Conservation (phyloP, 2,797 vertebrate species). For the Catharus ustulatus region DNA sequence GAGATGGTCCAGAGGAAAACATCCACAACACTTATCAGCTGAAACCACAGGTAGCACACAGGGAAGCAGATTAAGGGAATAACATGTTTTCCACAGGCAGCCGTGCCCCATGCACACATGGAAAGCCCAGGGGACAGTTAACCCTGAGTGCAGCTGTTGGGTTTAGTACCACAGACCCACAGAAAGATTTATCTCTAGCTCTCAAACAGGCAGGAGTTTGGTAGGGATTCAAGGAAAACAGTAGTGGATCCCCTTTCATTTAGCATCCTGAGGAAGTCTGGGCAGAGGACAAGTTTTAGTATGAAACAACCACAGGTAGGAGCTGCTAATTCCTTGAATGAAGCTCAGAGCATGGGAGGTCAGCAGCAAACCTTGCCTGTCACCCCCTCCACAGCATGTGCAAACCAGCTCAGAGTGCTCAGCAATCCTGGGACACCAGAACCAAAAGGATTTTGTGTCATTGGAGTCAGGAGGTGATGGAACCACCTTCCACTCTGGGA, state of each 20-base stretch:
- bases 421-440: not conserved
- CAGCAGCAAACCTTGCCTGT: not conserved
- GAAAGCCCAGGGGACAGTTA: constrained; percentile 30
- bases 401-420: not conserved
- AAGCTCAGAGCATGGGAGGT: not conserved
- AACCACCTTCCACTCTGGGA: not conserved
- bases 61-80: constrained; percentile 16
- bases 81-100: not conserved
- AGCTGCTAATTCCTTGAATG: not conserved
- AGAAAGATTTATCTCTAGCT: constrained; percentile 21
- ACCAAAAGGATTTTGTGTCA: not conserved
- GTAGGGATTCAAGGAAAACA: constrained; percentile 40
- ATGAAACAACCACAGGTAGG: not conserved
- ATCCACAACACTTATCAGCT: constrained; percentile 11
- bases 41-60: constrained; percentile 20
- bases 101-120: not conserved
- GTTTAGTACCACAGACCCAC: constrained; percentile 5
- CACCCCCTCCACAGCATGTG: rapidly evolving
- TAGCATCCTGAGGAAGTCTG: not conserved
- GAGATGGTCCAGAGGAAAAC: constrained; percentile 17
- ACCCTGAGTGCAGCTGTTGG: not conserved
- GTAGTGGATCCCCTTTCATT: not conserved
- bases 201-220: constrained; percentile 17
- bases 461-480: not conserved
- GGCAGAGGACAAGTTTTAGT: not conserved